phyloP scores from a whole-genome alignment of 2,888 invertebrate genomes.

The Lingula anatina region DNA sequence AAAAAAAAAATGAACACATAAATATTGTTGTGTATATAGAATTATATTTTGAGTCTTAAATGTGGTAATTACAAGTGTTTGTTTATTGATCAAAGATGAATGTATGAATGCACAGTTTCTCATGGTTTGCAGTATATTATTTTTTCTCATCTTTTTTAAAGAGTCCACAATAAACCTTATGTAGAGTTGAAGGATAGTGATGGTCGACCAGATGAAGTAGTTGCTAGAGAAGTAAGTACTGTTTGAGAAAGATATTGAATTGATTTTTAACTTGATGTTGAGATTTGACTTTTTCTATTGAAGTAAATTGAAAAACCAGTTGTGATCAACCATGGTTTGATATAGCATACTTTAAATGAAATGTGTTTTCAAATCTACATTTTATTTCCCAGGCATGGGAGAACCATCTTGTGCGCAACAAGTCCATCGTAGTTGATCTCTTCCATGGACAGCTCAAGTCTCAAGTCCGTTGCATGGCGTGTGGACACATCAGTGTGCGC shows the following conservation, averaged over 20 bases:
- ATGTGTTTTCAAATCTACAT: too few species aligned
- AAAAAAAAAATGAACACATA: too few species aligned
- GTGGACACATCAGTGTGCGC: slow-evolving; percentile 76
- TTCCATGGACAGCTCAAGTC: slow-evolving; percentile 92
- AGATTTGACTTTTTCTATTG: neutral
- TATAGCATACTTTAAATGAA: too few species aligned
- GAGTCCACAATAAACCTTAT: slow-evolving; percentile 70
- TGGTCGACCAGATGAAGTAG: slow-evolving; percentile 68
- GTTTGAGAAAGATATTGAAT: neutral
- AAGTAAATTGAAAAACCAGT: too few species aligned
- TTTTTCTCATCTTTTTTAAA: slow-evolving; percentile 12
- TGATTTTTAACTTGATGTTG: neutral
- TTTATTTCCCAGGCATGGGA: slow-evolving; percentile 70
- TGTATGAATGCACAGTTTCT: too few species aligned
- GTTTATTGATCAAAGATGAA: too few species aligned
- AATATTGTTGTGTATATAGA: too few species aligned
- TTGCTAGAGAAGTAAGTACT: slow-evolving; percentile 57
- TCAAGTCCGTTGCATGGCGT: slow-evolving; percentile 75
- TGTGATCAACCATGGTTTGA: too few species aligned
- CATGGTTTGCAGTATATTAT: too few species aligned
- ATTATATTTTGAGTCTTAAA: too few species aligned
- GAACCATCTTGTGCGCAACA: slow-evolving; percentile 74
- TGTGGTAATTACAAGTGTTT: too few species aligned
- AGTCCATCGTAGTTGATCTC: slow-evolving; percentile 81
- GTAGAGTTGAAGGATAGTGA: slow-evolving; percentile 70